phyloP scores from a whole-genome alignment of 1,140 invertebrate species.

The Drosophila santomea region DNA sequence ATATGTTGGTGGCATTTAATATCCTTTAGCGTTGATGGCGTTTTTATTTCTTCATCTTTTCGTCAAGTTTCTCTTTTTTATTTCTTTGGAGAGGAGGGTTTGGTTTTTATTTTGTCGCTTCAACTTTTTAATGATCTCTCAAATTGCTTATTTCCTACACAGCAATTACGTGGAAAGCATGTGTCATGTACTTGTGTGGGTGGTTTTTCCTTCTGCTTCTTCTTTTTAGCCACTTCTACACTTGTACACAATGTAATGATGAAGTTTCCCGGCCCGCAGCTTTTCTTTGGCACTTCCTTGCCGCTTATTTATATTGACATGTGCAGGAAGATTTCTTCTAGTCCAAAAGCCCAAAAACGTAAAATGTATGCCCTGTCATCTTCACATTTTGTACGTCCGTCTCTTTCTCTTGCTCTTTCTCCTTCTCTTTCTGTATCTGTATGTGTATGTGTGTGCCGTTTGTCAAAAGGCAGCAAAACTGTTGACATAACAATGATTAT shows the following conservation, averaged over 20 bases:
- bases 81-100: constrained; percentile 16
- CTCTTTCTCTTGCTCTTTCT: too few relatives aligned
- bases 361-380: constrained; percentile 15
- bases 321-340: constrained; percentile 69
- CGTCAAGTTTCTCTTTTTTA: constrained; percentile 28
- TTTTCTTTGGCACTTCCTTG: constrained; percentile 22
- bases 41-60: constrained; percentile 70
- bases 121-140: constrained; percentile 83
- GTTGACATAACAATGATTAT: constrained; percentile 84
- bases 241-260: constrained; percentile 42
- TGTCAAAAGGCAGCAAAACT: constrained; percentile 81
- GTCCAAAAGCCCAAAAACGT: constrained; percentile 11
- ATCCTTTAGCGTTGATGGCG: constrained; percentile 70
- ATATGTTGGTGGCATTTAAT: constrained; percentile 61
- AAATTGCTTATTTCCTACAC: constrained; percentile 83
- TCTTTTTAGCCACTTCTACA: constrained; percentile 3
- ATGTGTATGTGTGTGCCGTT: constrained; percentile 45
- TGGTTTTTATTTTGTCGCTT: constrained; percentile 65
- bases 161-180: constrained; percentile 70
- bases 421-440: too few relatives aligned
- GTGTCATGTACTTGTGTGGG: constrained; percentile 27
- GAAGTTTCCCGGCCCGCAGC: constrained; percentile 39
- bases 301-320: constrained; percentile 76
- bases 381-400: background rate
- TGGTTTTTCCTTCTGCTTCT: constrained; percentile 12